These are phyloP conservation scores for Diarsia mendica DNA, from an alignment of 2,888 invertebrate genomes.

Conservation along the genomic window DNA sequence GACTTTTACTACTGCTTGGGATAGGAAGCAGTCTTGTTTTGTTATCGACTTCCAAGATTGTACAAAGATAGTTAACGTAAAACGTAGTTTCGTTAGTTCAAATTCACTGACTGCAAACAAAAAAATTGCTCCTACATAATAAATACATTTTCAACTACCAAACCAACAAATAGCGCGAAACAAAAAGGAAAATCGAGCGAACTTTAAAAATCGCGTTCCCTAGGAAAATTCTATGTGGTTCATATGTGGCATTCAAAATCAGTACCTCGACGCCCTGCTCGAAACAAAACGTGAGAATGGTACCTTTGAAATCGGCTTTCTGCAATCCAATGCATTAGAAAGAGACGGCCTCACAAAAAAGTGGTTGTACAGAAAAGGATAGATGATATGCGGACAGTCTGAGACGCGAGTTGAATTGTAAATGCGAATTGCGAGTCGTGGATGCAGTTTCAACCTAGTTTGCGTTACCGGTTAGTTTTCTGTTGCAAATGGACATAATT, in stretches of 20 bases:
- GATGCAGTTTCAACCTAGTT: conserved; percentile 72
- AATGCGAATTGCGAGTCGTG: conserved; percentile 76
- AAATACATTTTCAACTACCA: conserved; percentile 27
- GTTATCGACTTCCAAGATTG: conserved; percentile 12
- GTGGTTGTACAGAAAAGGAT: conserved; percentile 68
- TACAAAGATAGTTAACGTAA: conserved; percentile 8
- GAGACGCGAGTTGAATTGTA: conserved; percentile 85
- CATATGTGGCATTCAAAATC: conserved; percentile 77
- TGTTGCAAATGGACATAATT: conserved; percentile 61
- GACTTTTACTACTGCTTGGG: conserved; percentile 47
- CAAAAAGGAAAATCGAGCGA: conserved; percentile 36
- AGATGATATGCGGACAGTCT: conserved; percentile 83
- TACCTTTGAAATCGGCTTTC: conserved; percentile 82
- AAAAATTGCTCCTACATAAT: conserved; percentile 5
- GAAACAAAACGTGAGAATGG: conserved; percentile 82
- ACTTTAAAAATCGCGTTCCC: conserved; percentile 58
- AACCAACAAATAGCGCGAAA: conserved; percentile 29
- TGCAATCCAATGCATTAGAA: conserved; percentile 82
- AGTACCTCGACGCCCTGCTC: conserved; percentile 74
- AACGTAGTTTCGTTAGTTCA: conserved; percentile 7
- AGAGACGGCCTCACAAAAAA: conserved; percentile 69
- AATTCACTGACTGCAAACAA: conserved; percentile 5
- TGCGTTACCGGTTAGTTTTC: conserved; percentile 71
- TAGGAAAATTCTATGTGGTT: conserved; percentile 60
- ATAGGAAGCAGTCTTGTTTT: conserved; percentile 31